Percentiles rank a stretch among this genome's conserved stretches.
Conservation (phyloP, 2,888 invertebrate genomes). For the Xestoiulus laeticollis region DNA sequence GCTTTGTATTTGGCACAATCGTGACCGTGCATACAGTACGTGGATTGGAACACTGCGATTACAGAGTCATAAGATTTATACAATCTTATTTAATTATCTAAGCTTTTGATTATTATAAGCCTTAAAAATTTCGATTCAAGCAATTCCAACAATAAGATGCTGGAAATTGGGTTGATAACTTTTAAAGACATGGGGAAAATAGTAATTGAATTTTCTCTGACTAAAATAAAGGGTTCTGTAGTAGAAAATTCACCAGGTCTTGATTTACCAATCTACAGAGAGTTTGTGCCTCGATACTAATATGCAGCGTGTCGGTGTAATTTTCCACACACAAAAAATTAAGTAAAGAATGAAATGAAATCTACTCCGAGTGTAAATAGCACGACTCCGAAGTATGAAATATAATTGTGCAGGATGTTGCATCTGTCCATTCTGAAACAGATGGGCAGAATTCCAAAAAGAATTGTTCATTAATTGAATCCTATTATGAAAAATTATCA, state of each 20-base stretch:
- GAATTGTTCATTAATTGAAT: background rate
- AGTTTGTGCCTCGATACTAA: background rate
- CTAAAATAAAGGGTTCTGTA: background rate
- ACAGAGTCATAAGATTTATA: background rate
- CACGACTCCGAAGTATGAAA: background rate
- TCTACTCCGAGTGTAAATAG: background rate
- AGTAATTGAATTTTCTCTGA: background rate
- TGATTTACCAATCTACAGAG: too few relatives aligned
- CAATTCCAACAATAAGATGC: background rate
- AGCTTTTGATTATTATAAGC: background rate
- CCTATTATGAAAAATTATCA: constrained; percentile 21
- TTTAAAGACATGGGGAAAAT: background rate
- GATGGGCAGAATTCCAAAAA: background rate
- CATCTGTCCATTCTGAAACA: background rate
- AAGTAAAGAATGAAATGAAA: background rate
- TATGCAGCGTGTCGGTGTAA: background rate
- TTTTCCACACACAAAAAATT: background rate
- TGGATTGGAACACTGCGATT: background rate
- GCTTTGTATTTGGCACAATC: constrained; percentile 45
- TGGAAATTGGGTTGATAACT: background rate
- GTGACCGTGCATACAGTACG: background rate
- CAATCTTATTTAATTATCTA: background rate
- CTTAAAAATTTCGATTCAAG: background rate
- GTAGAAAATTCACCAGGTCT: background rate
- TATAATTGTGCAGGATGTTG: background rate